Conservation (phyloP, 2,888 invertebrate genomes). For the Leptarthrus brevirostris region DNA sequence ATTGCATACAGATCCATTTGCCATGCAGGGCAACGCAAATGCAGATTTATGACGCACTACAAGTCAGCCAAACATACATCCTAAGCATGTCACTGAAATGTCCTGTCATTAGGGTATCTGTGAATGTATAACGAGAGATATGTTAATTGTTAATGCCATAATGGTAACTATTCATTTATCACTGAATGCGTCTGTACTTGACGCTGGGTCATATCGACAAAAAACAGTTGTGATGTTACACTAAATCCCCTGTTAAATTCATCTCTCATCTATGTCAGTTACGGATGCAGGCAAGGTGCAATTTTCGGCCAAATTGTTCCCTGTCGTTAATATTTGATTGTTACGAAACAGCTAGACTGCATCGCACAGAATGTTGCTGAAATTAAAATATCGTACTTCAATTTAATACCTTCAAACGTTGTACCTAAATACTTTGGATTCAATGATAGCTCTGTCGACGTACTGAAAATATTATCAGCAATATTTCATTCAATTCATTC, state of each 20-base stretch:
- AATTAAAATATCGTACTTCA: too few species aligned
- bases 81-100: conserved; percentile 43
- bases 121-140: conserved; percentile 45
- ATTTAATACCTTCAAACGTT: too few species aligned
- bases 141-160: conserved; percentile 46
- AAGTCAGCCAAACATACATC: conserved; percentile 47
- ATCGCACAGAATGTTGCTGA: too few species aligned
- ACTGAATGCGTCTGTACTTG: conserved; percentile 27
- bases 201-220: conserved; percentile 34
- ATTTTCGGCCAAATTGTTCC: conserved; percentile 18
- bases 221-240: conserved; percentile 30
- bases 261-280: conserved; percentile 32
- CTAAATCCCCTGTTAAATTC: conserved; percentile 19
- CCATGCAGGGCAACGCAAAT: conserved; percentile 37
- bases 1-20: conserved; percentile 37
- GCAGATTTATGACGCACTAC: conserved; percentile 46
- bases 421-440: too few species aligned
- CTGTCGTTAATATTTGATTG: neutral
- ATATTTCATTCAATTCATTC: too few species aligned
- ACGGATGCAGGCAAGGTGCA: neutral
- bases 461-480: too few species aligned
- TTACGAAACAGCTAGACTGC: too few species aligned
- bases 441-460: too few species aligned
- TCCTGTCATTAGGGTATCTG: conserved; percentile 47
- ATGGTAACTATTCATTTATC: conserved; percentile 44